Percentiles rank a stretch among this genome's conserved stretches.
phyloP scores from a whole-genome alignment of 1,140 invertebrate genomes.

The Diuraphis noxia region DNA sequence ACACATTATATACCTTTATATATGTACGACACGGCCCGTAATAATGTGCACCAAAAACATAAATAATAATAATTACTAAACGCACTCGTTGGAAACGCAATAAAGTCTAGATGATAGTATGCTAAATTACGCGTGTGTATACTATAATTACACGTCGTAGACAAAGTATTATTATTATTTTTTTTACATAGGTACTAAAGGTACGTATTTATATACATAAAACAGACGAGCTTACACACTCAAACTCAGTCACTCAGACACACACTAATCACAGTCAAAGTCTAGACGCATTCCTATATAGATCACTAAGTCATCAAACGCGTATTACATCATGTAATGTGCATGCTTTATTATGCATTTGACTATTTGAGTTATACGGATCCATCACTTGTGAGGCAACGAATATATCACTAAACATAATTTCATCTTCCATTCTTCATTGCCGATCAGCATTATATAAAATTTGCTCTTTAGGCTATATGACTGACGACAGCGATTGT shows the following conservation, averaged over 20 bases:
- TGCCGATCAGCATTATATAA: background rate
- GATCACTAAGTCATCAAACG: background rate
- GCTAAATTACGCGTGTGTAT: background rate
- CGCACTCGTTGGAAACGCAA: background rate
- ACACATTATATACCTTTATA: background rate
- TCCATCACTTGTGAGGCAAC: background rate
- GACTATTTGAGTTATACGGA: background rate
- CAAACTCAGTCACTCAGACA: background rate
- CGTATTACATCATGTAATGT: too few species aligned
- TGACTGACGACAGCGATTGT: background rate
- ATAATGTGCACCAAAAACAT: background rate
- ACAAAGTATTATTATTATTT: slow-evolving; percentile 18
- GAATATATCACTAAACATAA: background rate
- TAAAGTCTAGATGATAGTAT: background rate
- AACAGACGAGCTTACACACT: background rate
- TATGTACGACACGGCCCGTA: background rate
- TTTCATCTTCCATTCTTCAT: background rate
- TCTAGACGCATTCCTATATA: background rate
- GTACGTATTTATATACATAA: background rate
- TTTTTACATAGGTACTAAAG: too few species aligned
- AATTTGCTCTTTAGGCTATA: background rate
- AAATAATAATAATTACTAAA: background rate
- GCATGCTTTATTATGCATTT: background rate
- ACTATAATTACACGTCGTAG: slow-evolving; percentile 19
- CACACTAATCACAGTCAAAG: background rate